phyloP scores from a whole-genome alignment of 2,888 invertebrate species.

The Tetranychus piercei region DNA sequence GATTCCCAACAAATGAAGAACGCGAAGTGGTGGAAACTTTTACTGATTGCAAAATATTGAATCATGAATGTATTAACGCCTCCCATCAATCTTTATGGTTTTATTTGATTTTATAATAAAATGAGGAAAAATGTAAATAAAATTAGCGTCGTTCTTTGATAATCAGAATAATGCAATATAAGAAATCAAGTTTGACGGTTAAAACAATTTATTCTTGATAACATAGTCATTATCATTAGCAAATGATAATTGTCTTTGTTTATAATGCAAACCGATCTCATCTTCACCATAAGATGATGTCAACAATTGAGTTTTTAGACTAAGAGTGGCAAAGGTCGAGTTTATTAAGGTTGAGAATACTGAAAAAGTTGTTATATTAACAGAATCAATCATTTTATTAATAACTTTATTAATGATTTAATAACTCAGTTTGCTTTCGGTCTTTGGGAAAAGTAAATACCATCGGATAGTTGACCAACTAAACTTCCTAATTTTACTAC shows the following conservation, averaged over 20 bases:
- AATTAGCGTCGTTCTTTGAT: too few species aligned
- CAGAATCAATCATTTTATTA: slow-evolving; percentile 48
- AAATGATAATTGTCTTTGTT: slow-evolving; percentile 60
- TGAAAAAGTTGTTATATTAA: slow-evolving; percentile 20
- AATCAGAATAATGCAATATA: too few species aligned
- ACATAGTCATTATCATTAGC: slow-evolving; percentile 60
- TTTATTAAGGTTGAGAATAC: slow-evolving; percentile 92
- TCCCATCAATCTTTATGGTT: too few species aligned
- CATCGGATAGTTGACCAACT: slow-evolving; percentile 62
- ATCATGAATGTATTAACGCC: too few species aligned
- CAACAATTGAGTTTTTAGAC: slow-evolving; percentile 73
- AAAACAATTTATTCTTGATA: slow-evolving; percentile 51
- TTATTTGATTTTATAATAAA: too few species aligned
- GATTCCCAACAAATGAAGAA: too few species aligned
- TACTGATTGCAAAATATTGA: too few species aligned
- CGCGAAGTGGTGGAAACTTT: too few species aligned
- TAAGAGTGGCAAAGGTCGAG: slow-evolving; percentile 81
- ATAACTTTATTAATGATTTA: too few species aligned
- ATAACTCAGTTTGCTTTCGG: slow-evolving; percentile 70
- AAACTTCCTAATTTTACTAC: slow-evolving; percentile 54
- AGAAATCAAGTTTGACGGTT: too few species aligned
- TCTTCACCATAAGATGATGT: slow-evolving; percentile 70
- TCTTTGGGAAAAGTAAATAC: slow-evolving; percentile 64
- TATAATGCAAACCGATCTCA: slow-evolving; percentile 67
- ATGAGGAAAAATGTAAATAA: too few species aligned